phyloP scores from a whole-genome alignment of 1,140 invertebrate species.

The Pygmarrhopalites habei region DNA sequence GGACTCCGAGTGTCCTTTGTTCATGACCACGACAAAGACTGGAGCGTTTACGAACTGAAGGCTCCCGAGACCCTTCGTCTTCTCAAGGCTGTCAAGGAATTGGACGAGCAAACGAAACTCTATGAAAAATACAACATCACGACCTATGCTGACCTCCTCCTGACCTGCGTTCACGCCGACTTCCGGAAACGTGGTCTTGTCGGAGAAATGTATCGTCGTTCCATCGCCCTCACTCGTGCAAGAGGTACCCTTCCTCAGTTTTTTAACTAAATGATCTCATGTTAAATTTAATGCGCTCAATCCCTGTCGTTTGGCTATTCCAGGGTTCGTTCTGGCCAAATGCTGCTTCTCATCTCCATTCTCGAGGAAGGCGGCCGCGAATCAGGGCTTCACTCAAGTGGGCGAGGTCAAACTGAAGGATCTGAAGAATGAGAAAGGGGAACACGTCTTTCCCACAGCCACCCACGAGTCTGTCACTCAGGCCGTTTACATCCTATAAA shows the following conservation, averaged over 20 bases:
- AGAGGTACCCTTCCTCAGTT: conserved; percentile 11
- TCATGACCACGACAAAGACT: background rate
- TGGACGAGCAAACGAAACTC: background rate
- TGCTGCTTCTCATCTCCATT: no score
- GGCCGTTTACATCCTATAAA: no score
- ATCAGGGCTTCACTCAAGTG: no score
- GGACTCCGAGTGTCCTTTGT: conserved; percentile 9
- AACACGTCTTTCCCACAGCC: no score
- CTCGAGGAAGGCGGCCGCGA: no score
- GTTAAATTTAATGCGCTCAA: no score
- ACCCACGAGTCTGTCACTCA: no score
- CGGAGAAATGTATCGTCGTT: conserved; percentile 29
- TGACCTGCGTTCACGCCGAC: conserved; percentile 23
- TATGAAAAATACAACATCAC: conserved; percentile 23
- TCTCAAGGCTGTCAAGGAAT: background rate
- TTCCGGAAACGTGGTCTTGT: conserved; percentile 26
- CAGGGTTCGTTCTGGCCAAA: no score
- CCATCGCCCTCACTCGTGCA: conserved; percentile 15
- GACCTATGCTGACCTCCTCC: conserved; percentile 21
- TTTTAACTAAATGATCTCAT: no score
- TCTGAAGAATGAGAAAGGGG: no score
- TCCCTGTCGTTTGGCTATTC: no score
- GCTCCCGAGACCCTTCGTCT: background rate
- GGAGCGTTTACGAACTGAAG: background rate
- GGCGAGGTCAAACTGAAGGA: no score